Conservation (phyloP, 1,140 invertebrate species). For the Atta cephalotes region DNA sequence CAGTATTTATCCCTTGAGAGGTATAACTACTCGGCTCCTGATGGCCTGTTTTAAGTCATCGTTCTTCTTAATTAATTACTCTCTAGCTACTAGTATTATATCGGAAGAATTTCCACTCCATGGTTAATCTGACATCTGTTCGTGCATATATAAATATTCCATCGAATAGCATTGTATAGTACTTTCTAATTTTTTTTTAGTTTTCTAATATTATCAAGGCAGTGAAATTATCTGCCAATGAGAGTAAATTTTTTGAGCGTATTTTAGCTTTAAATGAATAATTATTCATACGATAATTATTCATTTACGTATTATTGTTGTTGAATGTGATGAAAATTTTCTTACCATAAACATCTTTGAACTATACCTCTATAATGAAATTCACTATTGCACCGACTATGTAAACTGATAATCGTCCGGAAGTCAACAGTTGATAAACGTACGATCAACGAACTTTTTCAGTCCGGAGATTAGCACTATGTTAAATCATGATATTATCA, state of each 20-base stretch:
- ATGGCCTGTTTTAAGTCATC: constrained; percentile 51
- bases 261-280: neutral
- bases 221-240: neutral
- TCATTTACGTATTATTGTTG: neutral
- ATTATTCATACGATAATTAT: neutral
- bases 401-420: neutral
- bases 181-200: constrained; percentile 37
- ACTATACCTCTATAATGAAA: neutral
- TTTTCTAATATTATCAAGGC: neutral
- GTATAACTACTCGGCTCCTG: constrained; percentile 43
- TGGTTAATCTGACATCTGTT: constrained; percentile 53
- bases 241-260: neutral
- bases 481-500: constrained; percentile 27
- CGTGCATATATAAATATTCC: neutral
- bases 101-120: constrained; percentile 42
- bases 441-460: neutral
- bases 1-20: constrained; percentile 56
- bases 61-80: constrained; percentile 62
- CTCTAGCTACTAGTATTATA: constrained; percentile 44
- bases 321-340: neutral
- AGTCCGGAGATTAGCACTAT: constrained; percentile 2
- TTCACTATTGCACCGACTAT: constrained; percentile 1
- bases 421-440: constrained; percentile 34
- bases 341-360: neutral
- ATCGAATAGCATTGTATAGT: neutral